Evolutionary conservation across 1,140 invertebrate genomes (phyloP).

Genomic region (Ips nitidus): DNA sequence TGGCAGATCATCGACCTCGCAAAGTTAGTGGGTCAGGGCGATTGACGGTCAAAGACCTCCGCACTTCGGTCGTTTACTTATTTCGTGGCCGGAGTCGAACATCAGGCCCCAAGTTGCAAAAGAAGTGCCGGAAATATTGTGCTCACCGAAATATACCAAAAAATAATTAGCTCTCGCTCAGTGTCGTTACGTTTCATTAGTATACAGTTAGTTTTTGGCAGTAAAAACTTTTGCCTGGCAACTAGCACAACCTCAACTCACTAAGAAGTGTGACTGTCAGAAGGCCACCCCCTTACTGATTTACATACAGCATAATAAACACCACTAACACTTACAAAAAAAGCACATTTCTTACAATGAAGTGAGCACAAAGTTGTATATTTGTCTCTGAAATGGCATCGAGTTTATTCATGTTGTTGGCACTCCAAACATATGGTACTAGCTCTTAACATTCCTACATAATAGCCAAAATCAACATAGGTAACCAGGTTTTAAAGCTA

Average conservation of each 20-base stretch:
- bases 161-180: slow-evolving; percentile 9
- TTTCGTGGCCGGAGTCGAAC: slow-evolving; percentile 28
- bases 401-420: slow-evolving; percentile 4
- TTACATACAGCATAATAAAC: too few relatives aligned
- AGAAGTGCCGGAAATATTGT: slow-evolving; percentile 31
- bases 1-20: slow-evolving; percentile 53
- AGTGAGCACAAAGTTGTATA: too few relatives aligned
- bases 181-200: slow-evolving; percentile 9
- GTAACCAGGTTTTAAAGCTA: neutral
- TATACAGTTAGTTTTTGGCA: slow-evolving; percentile 8
- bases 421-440: slow-evolving; percentile 2
- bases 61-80: slow-evolving; percentile 49
- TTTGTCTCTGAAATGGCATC: neutral
- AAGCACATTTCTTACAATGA: too few relatives aligned
- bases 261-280: too few relatives aligned
- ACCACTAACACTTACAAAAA: too few relatives aligned
- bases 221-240: neutral
- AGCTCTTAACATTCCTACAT: neutral
- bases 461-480: neutral
- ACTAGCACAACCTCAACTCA: neutral
- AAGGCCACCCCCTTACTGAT: too few relatives aligned
- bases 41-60: slow-evolving; percentile 48
- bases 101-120: slow-evolving; percentile 24
- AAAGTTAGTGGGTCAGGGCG: slow-evolving; percentile 54
- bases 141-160: slow-evolving; percentile 25